A percentile compares a stretch with the other conserved stretches of the same genome.
Evolutionary conservation across 2,113 vertebrate species (phyloP).

Genomic region (Sterrhoptilus dennistouni): DNA sequence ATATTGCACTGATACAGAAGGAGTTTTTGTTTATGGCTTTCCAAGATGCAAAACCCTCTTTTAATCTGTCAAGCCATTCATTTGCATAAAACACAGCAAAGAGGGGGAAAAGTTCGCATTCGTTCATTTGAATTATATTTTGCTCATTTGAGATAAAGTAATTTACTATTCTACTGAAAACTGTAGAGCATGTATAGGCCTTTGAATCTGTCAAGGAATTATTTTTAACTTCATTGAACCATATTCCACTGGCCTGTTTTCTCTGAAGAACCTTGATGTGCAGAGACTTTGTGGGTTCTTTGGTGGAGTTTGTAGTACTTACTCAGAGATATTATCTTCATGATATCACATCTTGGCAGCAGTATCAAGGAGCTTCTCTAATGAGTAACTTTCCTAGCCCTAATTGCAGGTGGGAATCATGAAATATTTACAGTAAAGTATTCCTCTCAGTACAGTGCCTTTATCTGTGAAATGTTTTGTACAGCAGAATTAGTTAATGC

Average conservation of each 20-base stretch:
- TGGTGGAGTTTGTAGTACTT: conserved; percentile 6
- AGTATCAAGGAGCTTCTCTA: conserved; percentile 37
- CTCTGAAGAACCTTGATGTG: conserved; percentile 21
- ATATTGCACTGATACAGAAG: conserved; percentile 1
- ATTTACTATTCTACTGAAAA: conserved; percentile 29
- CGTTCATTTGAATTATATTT: conserved; percentile 30
- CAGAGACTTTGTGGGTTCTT: conserved; percentile 14
- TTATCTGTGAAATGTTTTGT: neutral
- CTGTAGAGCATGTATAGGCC: neutral
- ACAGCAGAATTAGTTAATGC: conserved; percentile 3
- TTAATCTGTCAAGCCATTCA: conserved; percentile 28
- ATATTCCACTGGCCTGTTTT: neutral
- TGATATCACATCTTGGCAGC: conserved; percentile 51
- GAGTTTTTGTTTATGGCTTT: conserved; percentile 43
- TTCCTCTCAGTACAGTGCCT: neutral
- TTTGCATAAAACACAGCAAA: conserved; percentile 31
- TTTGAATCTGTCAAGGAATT: conserved; percentile 37
- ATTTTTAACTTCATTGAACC: conserved; percentile 52
- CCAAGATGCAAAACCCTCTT: conserved; percentile 15
- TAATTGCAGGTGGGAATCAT: conserved; percentile 22
- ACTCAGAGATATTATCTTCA: conserved; percentile 37
- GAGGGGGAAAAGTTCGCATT: neutral
- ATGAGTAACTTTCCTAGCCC: conserved; percentile 18
- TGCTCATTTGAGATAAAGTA: conserved; percentile 40
- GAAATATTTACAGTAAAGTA: conserved; percentile 47